Percentiles rank a stretch among this genome's conserved stretches.
These are phyloP conservation scores for Anguilla anguilla DNA, from an alignment of 2,797 vertebrate species.

Conservation along the genomic window DNA sequence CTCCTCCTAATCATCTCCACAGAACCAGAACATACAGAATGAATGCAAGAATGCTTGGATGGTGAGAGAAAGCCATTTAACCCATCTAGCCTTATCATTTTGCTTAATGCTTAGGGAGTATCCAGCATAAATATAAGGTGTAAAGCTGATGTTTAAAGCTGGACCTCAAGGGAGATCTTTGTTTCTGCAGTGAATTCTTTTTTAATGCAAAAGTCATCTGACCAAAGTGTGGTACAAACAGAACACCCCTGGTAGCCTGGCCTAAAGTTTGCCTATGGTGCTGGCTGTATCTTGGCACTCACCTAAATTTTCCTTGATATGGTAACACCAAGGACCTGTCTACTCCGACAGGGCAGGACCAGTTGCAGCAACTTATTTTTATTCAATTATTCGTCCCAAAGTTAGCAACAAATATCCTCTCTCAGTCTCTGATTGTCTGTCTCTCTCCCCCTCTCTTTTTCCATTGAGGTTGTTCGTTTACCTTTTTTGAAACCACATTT, in stretches of 20 bases:
- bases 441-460: background rate
- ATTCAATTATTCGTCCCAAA: constrained; percentile 6
- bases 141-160: background rate
- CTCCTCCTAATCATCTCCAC: background rate
- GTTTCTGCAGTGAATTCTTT: background rate
- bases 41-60: background rate
- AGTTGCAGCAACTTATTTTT: background rate
- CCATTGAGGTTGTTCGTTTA: background rate
- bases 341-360: background rate
- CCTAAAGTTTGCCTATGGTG: background rate
- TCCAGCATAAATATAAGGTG: background rate
- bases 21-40: background rate
- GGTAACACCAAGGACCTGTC: background rate
- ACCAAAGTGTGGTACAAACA: background rate
- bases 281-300: background rate
- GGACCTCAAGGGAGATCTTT: background rate
- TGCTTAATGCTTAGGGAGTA: background rate
- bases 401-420: background rate
- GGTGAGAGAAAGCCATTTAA: background rate
- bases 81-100: background rate
- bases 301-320: background rate
- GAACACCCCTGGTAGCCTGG: background rate
- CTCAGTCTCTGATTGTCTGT: background rate
- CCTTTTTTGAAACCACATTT: background rate
- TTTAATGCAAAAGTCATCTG: background rate